These are phyloP conservation scores for Aspidoscelis tigris DNA, from an alignment of 2,113 vertebrate species.

Conservation along the genomic window DNA sequence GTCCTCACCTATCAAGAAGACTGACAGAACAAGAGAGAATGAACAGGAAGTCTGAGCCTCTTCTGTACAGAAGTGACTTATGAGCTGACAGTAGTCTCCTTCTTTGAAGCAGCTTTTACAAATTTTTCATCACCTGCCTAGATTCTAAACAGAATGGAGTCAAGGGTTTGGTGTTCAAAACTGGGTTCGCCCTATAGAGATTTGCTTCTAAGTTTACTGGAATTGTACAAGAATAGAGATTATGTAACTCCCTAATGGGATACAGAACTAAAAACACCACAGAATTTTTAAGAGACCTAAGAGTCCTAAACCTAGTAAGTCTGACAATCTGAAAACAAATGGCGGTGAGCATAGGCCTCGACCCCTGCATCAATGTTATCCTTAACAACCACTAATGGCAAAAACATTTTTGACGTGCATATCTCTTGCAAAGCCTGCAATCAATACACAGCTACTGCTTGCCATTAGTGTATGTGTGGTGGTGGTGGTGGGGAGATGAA, in stretches of 20 bases:
- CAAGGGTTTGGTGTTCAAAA: not conserved
- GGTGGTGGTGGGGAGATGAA: no score
- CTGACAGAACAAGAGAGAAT: not conserved
- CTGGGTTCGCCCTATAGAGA: not conserved
- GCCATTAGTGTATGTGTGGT: not conserved
- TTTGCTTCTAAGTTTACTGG: not conserved
- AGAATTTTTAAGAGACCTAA: not conserved
- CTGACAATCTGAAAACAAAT: not conserved
- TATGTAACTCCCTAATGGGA: not conserved
- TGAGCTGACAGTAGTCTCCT: not conserved
- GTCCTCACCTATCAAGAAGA: not conserved
- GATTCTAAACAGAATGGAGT: not conserved
- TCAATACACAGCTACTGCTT: not conserved
- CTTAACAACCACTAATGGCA: not conserved
- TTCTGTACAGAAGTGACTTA: not conserved
- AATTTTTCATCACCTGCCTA: not conserved
- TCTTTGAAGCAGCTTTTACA: rapidly evolving
- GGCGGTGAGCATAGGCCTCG: not conserved
- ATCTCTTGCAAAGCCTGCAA: not conserved
- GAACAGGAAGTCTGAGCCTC: not conserved
- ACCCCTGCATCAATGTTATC: not conserved
- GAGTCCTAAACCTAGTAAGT: not conserved
- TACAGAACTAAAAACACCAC: not conserved
- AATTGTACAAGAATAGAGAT: not conserved
- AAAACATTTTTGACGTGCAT: not conserved